phyloP scores from a whole-genome alignment of 1,140 invertebrate species.

The Atta colombica region DNA sequence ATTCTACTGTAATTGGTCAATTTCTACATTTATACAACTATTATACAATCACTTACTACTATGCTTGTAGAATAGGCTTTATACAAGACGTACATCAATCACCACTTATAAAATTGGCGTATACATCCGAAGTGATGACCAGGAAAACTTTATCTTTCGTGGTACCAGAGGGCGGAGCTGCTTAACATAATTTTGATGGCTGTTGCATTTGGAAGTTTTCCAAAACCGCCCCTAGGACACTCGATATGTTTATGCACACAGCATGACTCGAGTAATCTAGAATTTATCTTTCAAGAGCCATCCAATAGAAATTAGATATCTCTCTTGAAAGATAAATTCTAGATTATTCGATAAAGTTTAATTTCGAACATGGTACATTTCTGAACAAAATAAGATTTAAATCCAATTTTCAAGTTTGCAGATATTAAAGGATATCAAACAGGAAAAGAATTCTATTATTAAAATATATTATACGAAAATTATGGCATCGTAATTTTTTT shows the following conservation, averaged over 20 bases:
- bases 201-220: slow-evolving; percentile 49
- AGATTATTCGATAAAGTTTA: background rate
- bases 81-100: background rate
- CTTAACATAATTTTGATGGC: slow-evolving; percentile 50
- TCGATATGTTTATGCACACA: slow-evolving; percentile 4
- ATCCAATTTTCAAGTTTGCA: too few species aligned
- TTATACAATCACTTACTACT: too few species aligned
- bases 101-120: background rate
- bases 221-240: slow-evolving; percentile 42
- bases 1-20: too few species aligned
- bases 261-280: background rate
- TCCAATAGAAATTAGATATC: background rate
- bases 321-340: background rate
- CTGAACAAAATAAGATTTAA: too few species aligned
- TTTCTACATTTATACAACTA: too few species aligned
- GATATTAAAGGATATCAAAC: too few species aligned
- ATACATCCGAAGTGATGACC: background rate
- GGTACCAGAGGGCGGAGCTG: slow-evolving; percentile 24
- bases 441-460: background rate
- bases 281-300: background rate
- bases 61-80: background rate
- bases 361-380: too few species aligned
- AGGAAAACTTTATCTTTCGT: background rate
- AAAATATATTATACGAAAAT: background rate
- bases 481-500: background rate